Percentiles rank a stretch among this genome's conserved stretches.
Conservation (phyloP, 2,113 vertebrate genomes). For the Athene cunicularia region DNA sequence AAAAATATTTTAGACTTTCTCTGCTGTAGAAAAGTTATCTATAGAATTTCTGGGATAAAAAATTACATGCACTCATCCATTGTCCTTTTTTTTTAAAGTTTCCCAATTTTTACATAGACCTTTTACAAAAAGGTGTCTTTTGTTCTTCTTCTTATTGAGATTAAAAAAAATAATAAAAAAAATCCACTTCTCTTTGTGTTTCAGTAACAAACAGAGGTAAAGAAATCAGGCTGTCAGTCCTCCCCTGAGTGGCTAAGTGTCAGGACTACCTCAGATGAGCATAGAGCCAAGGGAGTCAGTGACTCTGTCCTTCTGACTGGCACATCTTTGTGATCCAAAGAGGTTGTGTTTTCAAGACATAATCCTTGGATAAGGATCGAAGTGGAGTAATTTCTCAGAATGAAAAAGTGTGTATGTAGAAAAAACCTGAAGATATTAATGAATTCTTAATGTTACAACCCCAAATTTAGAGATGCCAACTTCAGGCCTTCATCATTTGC, state of each 20-base stretch:
- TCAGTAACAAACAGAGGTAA: not conserved
- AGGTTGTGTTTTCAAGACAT: not conserved
- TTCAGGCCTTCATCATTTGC: not conserved
- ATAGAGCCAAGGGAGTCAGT: not conserved
- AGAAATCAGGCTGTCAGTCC: not conserved
- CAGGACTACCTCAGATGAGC: not conserved
- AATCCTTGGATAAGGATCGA: not conserved
- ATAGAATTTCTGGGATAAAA: not conserved
- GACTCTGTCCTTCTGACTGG: not conserved
- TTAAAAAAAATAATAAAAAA: not conserved
- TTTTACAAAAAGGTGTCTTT: not conserved
- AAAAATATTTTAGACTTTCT: not conserved
- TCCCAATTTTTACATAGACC: not conserved
- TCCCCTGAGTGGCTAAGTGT: not conserved
- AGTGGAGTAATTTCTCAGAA: not conserved
- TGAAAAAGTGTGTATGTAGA: not conserved
- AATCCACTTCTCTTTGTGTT: not conserved
- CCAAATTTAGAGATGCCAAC: not conserved
- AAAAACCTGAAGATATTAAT: not conserved
- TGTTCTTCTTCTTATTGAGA: not conserved
- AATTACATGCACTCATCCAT: not conserved
- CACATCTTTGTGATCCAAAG: not conserved
- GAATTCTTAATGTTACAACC: not conserved
- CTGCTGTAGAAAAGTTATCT: not conserved
- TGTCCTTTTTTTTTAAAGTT: not conserved